Evolutionary conservation across 2,888 invertebrate species (phyloP), one percentile per base, ranked within the genome.

Genomic region (Euphydryas editha): DNA sequence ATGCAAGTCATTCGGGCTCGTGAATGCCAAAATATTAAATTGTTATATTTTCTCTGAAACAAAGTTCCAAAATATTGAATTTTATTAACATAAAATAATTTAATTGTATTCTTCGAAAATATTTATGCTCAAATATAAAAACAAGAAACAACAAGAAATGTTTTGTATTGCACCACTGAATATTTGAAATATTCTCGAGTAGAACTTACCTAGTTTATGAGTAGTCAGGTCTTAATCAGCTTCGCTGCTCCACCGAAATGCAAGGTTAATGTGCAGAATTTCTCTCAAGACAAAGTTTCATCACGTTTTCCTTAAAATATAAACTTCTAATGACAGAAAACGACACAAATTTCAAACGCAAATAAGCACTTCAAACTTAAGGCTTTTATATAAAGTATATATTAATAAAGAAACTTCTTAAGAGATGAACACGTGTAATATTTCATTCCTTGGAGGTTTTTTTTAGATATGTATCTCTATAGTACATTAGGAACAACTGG

Each of bases 21-120:
- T 61, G 30, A 61, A 51, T 42, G 54, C 61, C 54, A 54, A 61
- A 54, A 18, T 59, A 36, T 59, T 36, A 59, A 21, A 61, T 37
- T 39, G 39, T 20, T 18, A 21, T 2, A 57, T 57, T 42, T 57
- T 42, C 17, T 55, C 8, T 8, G 17, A 46, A 46, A 18, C 46
- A 46, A 46, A 46, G 17, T 18, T 17, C 10, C 17, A 18, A 2
- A 18, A 10, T 46, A 46, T 18, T 11, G 46, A 18, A 10, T 18
- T 10, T 18, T 17, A 17, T 10, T 17, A 8, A 10, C 17, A 10
- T 46, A 17, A 2, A 17, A 1, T 42, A 18, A 3, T 10, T 46
- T 46, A 18, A 18, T 10, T 18, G n/a, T n/a, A 46, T 30, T 30
- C 8, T 30, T 2, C 5, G 5, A 8, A 30, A 30, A 1, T 8